Conservation (phyloP, 2,113 vertebrate species). For the Hyperopisus bebe region DNA sequence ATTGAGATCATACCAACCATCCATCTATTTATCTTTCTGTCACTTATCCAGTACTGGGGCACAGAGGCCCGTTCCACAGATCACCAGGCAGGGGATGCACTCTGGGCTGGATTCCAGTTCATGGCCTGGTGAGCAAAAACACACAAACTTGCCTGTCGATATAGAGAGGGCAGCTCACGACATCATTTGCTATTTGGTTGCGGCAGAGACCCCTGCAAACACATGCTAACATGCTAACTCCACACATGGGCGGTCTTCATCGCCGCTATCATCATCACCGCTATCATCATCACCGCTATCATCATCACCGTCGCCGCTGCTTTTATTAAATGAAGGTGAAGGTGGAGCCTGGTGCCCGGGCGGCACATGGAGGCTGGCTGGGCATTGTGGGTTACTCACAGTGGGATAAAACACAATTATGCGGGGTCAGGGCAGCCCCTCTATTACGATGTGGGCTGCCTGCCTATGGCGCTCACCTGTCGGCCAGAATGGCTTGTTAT, state of each 20-base stretch:
- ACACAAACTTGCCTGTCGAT: neutral
- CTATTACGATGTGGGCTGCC: neutral
- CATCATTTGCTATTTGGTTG: neutral
- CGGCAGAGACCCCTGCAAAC: neutral
- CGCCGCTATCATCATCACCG: neutral
- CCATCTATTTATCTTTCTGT: neutral
- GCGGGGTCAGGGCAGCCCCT: neutral
- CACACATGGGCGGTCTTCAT: neutral
- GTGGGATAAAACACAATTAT: neutral
- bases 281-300: neutral
- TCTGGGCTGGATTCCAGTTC: neutral
- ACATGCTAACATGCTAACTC: neutral
- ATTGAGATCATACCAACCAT: neutral
- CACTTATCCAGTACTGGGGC: neutral
- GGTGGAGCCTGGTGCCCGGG: neutral
- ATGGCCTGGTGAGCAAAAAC: neutral
- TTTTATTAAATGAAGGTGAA: neutral
- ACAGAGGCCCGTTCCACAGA: neutral
- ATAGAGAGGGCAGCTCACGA: neutral
- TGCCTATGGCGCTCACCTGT: neutral
- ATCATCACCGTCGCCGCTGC: neutral
- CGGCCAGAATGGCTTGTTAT: conserved; percentile 7
- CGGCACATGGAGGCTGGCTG: neutral
- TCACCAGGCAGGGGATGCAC: neutral
- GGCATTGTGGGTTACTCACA: neutral